Evolutionary conservation across 53 echinoderm and acorn worm species (phyloP).

Genomic region (Arbacia lixula): DNA sequence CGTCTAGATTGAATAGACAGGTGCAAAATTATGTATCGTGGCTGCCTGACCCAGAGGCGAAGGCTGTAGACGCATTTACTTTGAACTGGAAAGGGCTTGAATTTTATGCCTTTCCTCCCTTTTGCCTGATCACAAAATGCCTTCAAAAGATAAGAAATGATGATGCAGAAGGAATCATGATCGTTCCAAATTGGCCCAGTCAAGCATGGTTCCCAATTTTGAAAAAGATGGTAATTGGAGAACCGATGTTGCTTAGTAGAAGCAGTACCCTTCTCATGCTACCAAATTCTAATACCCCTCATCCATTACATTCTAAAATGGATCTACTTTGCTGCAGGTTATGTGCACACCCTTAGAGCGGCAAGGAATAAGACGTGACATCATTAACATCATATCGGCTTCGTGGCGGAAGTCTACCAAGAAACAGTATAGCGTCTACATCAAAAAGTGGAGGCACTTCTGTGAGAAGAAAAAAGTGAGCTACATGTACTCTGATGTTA

Average conservation of each 20-base stretch:
- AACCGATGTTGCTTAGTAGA: background rate
- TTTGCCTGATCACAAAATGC: conserved; percentile 36
- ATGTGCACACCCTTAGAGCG: conserved; percentile 21
- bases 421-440: conserved; percentile 44
- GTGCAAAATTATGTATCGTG: conserved; percentile 56
- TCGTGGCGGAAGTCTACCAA: conserved; percentile 49
- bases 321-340: conserved; percentile 45
- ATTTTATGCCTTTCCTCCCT: conserved; percentile 69
- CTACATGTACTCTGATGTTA: background rate
- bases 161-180: conserved; percentile 31
- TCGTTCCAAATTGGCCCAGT: conserved; percentile 63
- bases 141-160: conserved; percentile 52
- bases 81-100: conserved; percentile 38
- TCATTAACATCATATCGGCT: conserved; percentile 29
- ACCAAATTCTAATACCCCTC: conserved; percentile 30
- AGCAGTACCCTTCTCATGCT: background rate
- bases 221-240: background rate
- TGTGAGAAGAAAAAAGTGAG: conserved; percentile 3
- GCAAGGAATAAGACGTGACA: background rate
- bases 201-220: conserved; percentile 60
- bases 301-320: conserved; percentile 32
- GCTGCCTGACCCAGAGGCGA: conserved; percentile 58
- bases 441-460: conserved; percentile 41
- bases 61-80: conserved; percentile 60
- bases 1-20: conserved; percentile 58